Evolutionary conservation across 2,888 invertebrate species (phyloP).

Genomic region (Pollenia griseotomentosa): DNA sequence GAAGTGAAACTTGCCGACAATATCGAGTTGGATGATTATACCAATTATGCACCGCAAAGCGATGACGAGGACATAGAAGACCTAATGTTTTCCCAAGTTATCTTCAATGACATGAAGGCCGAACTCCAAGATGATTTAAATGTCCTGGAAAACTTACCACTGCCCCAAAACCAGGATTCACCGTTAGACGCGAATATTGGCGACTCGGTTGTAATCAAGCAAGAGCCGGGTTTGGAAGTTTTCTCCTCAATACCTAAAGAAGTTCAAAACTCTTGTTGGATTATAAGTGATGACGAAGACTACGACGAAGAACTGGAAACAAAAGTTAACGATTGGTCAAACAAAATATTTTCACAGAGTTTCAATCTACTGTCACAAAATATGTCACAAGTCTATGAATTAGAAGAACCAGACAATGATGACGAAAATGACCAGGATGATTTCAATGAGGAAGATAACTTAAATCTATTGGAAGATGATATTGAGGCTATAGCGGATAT

Average conservation of each 20-base stretch:
- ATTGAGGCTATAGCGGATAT: constrained; percentile 55
- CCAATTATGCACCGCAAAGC: constrained; percentile 41
- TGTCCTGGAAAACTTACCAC: constrained; percentile 64
- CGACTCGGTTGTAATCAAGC: constrained; percentile 41
- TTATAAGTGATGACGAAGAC: constrained; percentile 77
- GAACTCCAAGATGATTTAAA: constrained; percentile 75
- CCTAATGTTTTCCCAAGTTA: constrained; percentile 79
- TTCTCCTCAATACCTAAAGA: constrained; percentile 57
- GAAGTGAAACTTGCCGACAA: constrained; percentile 9
- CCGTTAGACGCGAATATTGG: background rate
- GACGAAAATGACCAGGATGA: constrained; percentile 66
- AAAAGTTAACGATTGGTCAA: constrained; percentile 80
- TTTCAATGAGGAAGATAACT: constrained; percentile 44
- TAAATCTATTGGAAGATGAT: constrained; percentile 61
- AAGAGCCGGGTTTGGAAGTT: constrained; percentile 51
- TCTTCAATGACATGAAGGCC: constrained; percentile 79
- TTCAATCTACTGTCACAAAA: constrained; percentile 66
- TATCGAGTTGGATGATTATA: constrained; percentile 60
- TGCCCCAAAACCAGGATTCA: background rate
- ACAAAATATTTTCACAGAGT: constrained; percentile 78
- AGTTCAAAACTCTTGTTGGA: constrained; percentile 71
- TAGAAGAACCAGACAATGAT: constrained; percentile 69
- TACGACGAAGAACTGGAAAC: constrained; percentile 78
- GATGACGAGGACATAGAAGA: constrained; percentile 77
- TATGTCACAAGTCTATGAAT: constrained; percentile 79